A percentile compares a stretch with the other conserved stretches of the same genome.
These are phyloP conservation scores for Trichacis sp. DNA, from an alignment of 2,888 invertebrate genomes.

Conservation along the genomic window DNA sequence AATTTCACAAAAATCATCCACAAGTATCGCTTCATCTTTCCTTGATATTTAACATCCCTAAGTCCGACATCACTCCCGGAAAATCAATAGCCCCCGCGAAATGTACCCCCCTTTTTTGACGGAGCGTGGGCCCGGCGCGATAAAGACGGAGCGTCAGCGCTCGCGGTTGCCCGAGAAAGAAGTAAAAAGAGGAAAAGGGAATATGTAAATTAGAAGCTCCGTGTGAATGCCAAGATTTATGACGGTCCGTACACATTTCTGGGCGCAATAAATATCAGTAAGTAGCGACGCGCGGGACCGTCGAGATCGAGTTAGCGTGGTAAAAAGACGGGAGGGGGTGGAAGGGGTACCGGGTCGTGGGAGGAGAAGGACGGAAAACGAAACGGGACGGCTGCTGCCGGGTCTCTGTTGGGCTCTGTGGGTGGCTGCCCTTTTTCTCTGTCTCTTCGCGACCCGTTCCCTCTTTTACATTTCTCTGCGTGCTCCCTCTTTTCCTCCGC, in stretches of 20 bases:
- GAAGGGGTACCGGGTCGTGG: conserved; percentile 5
- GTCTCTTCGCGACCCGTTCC: conserved; percentile 14
- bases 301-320: conserved; percentile 49
- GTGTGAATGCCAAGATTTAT: conserved; percentile 70
- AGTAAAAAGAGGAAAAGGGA: conserved; percentile 45
- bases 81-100: too few species aligned
- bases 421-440: conserved; percentile 48
- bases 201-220: conserved; percentile 69
- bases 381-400: conserved; percentile 30
- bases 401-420: conserved; percentile 52
- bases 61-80: conserved; percentile 11
- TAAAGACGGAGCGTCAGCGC: conserved; percentile 25
- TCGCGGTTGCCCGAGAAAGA: conserved; percentile 22
- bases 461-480: conserved; percentile 22
- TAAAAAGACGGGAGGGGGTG: conserved; percentile 6
- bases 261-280: conserved; percentile 69
- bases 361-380: background rate
- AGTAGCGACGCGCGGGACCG: conserved; percentile 65
- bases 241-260: conserved; percentile 67
- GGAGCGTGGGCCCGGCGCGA: conserved; percentile 25
- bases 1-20: too few species aligned
- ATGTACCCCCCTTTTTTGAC: conserved; percentile 33
- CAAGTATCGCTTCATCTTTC: too few species aligned
- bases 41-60: too few species aligned
- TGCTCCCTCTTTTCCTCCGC: too few species aligned